Evolutionary conservation across 2,888 invertebrate species (phyloP), one percentile per base, ranked within the genome.

Genomic region (Sacculina carcini): DNA sequence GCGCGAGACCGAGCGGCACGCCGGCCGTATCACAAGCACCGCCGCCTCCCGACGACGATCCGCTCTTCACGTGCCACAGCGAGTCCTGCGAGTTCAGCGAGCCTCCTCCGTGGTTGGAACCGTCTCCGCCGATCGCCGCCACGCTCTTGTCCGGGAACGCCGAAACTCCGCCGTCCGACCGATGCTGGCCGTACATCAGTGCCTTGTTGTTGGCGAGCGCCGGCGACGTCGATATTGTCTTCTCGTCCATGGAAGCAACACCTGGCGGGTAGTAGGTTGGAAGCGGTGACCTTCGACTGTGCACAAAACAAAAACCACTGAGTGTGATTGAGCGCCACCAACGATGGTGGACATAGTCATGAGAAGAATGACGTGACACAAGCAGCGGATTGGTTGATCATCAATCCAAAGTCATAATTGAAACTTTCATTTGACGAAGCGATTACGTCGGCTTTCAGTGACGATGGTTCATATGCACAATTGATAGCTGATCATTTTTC

Each of bases 51-150:
- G 21, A n/a, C n/a, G n/a, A n/a, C n/a, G n/a, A n/a, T 19, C 40
- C 56, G 26, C 80, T 68, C 54, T 87, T 87, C 74, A 86, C 79
- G 68, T 86, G 86, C 87, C 89, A 86, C 61, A 89, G 68, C 36
- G 87, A 87, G 66, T 87, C 86, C 66, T 87, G 87, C 5, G 86
- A 87, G 69, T 89, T 86, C 53, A 87, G 86, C 60, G 86, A 86
- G 58, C 87, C 87, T n/a, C 86, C 86, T 66, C 86, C 40, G 7
- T 16, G 31, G 12, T 28, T 21, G n/a, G 29, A 16, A 19, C 19
- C 7, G 12, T 9, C 28, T 14, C 16, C 21, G 5, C 31, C 21
- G 14, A 2, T 5, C 16, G 31, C 21, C n/a, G n/a, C 3, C 39
- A 6, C 26, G 26, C 2, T 19, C 28, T 44, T n/a, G 9, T 44